Percentiles rank a stretch among this genome's conserved stretches.
These are phyloP conservation scores for Eupsilia transversa DNA, from an alignment of 2,888 invertebrate species.

Conservation along the genomic window DNA sequence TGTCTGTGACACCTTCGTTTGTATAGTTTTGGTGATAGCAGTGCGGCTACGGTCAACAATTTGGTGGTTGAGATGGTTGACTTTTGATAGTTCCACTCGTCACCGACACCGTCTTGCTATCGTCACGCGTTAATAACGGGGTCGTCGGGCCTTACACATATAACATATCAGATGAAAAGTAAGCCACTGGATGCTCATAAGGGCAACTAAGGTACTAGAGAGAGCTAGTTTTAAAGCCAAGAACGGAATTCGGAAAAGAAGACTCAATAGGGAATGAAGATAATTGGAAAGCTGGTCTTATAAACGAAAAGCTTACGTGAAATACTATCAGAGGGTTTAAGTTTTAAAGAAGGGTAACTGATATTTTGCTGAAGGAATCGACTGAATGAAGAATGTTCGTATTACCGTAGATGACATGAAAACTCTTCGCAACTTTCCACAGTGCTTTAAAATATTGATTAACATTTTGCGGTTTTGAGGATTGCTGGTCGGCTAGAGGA, in stretches of 20 bases:
- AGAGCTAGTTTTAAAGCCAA: neutral
- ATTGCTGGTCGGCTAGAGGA: neutral
- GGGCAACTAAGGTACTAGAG: neutral
- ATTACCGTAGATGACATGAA: neutral
- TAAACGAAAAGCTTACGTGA: neutral
- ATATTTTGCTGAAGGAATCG: neutral
- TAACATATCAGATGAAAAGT: neutral
- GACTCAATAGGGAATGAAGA: neutral
- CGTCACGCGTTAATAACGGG: too few species aligned
- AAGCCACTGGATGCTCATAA: neutral
- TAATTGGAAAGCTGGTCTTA: neutral
- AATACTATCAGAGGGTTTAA: neutral
- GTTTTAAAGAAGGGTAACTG: neutral
- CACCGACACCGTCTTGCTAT: neutral
- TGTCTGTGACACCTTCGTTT: constrained; percentile 25
- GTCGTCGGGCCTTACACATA: too few species aligned
- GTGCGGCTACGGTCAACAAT: neutral
- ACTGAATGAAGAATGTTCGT: neutral
- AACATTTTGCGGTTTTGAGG: neutral
- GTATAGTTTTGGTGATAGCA: constrained; percentile 31
- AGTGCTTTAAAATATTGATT: neutral
- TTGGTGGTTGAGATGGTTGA: neutral
- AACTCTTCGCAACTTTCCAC: neutral
- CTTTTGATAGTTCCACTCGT: neutral
- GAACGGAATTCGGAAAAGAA: neutral